Percentiles rank a stretch among this genome's conserved stretches.
Conservation (phyloP, 2,113 vertebrate genomes). For the Hemiprocne comata region DNA sequence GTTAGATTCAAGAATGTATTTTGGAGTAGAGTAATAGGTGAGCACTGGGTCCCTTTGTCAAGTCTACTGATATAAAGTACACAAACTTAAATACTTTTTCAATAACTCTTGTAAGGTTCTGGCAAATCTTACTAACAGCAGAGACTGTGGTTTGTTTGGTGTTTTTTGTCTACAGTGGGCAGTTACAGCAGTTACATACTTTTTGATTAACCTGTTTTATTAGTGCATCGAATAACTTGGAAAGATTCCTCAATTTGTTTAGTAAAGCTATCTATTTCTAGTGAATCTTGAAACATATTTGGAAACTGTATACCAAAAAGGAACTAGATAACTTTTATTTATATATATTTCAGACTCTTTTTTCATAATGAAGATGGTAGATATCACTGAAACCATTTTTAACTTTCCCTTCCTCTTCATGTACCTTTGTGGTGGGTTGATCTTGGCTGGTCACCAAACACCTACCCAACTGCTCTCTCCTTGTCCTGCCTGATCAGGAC, state of each 20-base stretch:
- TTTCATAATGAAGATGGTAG: background rate
- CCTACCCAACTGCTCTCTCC: background rate
- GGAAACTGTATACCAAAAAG: background rate
- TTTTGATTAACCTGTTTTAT: background rate
- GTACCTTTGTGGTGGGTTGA: background rate
- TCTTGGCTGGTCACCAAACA: background rate
- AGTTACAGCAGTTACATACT: background rate
- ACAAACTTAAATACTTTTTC: background rate
- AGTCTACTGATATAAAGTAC: background rate
- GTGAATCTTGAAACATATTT: background rate
- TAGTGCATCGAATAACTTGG: background rate
- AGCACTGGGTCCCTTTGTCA: background rate
- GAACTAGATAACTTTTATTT: background rate
- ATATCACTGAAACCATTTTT: background rate
- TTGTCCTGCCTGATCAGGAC: background rate
- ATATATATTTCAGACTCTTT: no score
- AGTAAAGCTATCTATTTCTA: background rate
- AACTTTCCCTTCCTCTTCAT: background rate
- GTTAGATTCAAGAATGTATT: background rate
- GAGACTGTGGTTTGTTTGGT: background rate
- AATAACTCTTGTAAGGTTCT: background rate
- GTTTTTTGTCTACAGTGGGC: background rate
- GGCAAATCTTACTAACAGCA: background rate
- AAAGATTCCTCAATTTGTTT: background rate
- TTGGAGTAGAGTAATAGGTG: background rate